Evolutionary conservation across 92 coral and sea anemone genomes (phyloP).

Genomic region (Epizoanthus ramosus): DNA sequence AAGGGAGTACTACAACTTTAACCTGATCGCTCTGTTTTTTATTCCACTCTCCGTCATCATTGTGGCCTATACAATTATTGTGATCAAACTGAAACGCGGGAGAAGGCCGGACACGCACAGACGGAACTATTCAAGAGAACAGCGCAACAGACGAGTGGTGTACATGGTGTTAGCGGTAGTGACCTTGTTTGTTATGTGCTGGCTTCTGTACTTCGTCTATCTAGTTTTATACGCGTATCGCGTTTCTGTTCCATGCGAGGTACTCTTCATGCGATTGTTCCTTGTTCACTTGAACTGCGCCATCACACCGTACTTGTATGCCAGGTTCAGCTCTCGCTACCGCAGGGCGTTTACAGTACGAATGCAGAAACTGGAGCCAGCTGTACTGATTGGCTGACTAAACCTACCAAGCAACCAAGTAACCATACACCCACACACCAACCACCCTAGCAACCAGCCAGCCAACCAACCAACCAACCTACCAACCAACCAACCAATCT

Average conservation of each 20-base stretch:
- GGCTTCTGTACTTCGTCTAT: conserved; percentile 65
- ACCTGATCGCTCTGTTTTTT: conserved; percentile 50
- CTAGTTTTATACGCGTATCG: conserved; percentile 47
- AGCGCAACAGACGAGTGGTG: conserved; percentile 49
- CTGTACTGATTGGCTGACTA: too few relatives aligned
- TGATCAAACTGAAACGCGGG: conserved; percentile 37
- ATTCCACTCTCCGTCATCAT: conserved; percentile 50
- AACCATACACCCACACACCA: too few relatives aligned
- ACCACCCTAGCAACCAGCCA: too few relatives aligned
- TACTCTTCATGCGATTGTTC: conserved; percentile 57
- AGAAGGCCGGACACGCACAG: conserved; percentile 18
- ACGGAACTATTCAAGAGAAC: conserved; percentile 24
- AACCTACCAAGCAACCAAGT: too few relatives aligned
- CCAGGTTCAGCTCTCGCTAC: conserved; percentile 62
- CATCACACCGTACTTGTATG: conserved; percentile 57
- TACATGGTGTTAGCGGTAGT: conserved; percentile 68
- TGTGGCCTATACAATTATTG: conserved; percentile 51
- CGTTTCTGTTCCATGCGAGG: conserved; percentile 51
- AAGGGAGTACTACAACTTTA: conserved; percentile 49
- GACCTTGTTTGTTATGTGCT: conserved; percentile 56
- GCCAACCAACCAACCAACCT: too few relatives aligned
- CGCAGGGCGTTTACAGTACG: conserved; percentile 28
- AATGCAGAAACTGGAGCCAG: too few relatives aligned
- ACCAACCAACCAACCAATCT: too few relatives aligned
- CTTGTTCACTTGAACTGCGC: conserved; percentile 69